phyloP scores from a whole-genome alignment of 2,797 vertebrate genomes.

The Silurus lanzhouensis region DNA sequence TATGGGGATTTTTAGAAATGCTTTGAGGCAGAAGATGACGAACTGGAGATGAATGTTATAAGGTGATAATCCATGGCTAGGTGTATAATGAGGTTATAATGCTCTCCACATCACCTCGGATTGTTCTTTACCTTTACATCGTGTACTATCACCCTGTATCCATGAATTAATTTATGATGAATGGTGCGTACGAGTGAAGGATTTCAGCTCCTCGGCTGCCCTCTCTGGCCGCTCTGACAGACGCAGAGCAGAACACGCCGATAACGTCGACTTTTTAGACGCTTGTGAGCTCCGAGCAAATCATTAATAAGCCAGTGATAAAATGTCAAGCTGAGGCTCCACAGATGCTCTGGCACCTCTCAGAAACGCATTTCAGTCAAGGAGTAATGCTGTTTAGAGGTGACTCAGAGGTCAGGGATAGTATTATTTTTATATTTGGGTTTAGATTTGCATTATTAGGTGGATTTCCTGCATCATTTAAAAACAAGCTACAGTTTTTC shows the following conservation, averaged over 20 bases:
- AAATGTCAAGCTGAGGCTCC: conserved; percentile 48
- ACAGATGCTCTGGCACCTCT: conserved; percentile 43
- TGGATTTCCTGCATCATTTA: no score
- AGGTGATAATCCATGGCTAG: no score
- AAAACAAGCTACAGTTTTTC: no score
- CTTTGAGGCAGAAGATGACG: no score
- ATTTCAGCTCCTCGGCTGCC: background rate
- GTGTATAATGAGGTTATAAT: no score
- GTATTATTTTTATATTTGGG: no score
- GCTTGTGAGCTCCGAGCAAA: conserved; percentile 37
- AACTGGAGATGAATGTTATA: no score
- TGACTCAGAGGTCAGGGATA: conserved; percentile 41
- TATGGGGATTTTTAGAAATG: no score
- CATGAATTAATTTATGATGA: background rate
- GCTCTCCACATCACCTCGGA: no score
- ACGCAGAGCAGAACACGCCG: conserved; percentile 51
- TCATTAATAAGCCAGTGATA: conserved; percentile 60
- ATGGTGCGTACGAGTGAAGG: background rate
- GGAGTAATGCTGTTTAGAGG: conserved; percentile 33
- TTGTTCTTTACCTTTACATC: no score
- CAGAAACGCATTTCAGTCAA: conserved; percentile 1
- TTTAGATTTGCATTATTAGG: no score
- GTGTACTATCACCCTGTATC: no score
- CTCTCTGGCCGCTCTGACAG: conserved; percentile 32
- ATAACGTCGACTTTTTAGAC: conserved; percentile 46